Base-by-base conservation (phyloP, 2,113 vertebrate genomes). In the Chauna torquata region DNA sequence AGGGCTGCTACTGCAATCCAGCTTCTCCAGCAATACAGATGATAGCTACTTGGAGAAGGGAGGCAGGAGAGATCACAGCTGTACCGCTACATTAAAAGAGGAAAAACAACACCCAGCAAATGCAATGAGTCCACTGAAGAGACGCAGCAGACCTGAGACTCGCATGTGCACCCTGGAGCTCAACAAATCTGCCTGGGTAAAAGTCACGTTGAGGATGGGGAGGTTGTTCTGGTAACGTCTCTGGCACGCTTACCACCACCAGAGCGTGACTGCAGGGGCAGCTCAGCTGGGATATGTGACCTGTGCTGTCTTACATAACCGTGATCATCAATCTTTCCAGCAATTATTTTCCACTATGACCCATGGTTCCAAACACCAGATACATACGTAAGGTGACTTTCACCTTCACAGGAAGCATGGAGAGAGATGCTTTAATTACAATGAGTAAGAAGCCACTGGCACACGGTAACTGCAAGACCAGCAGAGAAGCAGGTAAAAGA, bases 241-340 rank as follows among this genome's bases (percentile, higher is more conserved):
- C 55, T 3, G 30, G 1, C 45, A 13, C 1, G 0, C 32, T 2
- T 36, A 8, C 7, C 76, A 3, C 44, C 57, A 8, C 5, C 15
- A 23, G 23, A 6, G 12, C 0, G 7, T 27, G 30, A 28, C n/a
- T 2, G n/a, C 12, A 40, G 22, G 34, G 30, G 12, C 1, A 6
- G 17, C 28, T 54, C 3, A 2, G 65, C 9, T 0, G 15, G n/a
- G 47, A 65, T 32, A 15, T 0, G 2, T 16, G 82, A 20, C 20
- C 42, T 4, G 4, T 1, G 16, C 40, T 71, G 36, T 14, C 49
- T 82, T 30, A 59, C 7, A 1, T 28, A 86, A 50, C 15, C 3
- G 23, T 65, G 65, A 36, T 12, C 94, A 66, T 54, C 88, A n/a
- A 66, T 86, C 77, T 20, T 28, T 7, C 32, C 94, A 84, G 83